A percentile compares a stretch with the other conserved stretches of the same genome.
Evolutionary conservation across 23 tunicate species (phyloP).

Genomic region (Ciona savignyi): DNA sequence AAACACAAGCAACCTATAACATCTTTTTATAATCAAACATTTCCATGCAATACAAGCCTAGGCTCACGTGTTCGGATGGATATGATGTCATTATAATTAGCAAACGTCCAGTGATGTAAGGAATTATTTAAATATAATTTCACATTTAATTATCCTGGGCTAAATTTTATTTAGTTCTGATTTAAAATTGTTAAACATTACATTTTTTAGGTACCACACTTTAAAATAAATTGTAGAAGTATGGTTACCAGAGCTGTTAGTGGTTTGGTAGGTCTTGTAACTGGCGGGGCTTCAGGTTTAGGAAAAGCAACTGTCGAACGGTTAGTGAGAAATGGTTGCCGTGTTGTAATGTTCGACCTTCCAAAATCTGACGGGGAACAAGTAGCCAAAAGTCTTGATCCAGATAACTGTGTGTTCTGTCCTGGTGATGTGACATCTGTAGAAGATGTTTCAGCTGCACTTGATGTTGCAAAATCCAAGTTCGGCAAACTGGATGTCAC

Average conservation of each 20-base stretch:
- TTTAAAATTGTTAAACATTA: too few species aligned
- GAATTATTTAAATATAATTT: too few species aligned
- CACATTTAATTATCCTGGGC: too few species aligned
- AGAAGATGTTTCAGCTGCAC: slow-evolving; percentile 71
- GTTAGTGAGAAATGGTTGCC: slow-evolving; percentile 61
- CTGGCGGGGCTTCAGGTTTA: slow-evolving; percentile 98
- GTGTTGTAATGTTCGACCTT: slow-evolving; percentile 88
- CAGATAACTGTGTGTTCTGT: slow-evolving; percentile 53
- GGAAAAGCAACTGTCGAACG: slow-evolving; percentile 92
- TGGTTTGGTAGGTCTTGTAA: slow-evolving; percentile 68
- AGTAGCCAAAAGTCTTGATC: slow-evolving; percentile 62
- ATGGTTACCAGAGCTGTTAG: neutral
- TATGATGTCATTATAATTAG: too few species aligned
- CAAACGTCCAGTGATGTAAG: too few species aligned
- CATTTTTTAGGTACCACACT: too few species aligned
- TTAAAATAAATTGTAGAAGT: too few species aligned
- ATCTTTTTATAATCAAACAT: too few species aligned
- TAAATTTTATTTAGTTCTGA: too few species aligned
- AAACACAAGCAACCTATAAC: too few species aligned
- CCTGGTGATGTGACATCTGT: slow-evolving; percentile 89
- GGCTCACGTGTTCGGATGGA: too few species aligned
- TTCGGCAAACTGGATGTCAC: slow-evolving; percentile 48
- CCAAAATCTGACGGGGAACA: slow-evolving; percentile 81
- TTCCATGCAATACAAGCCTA: too few species aligned
- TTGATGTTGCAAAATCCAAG: slow-evolving; percentile 31